A percentile compares a stretch with the other conserved stretches of the same genome.
Conservation (phyloP, 2,888 invertebrate genomes). For the Melieria picta region DNA sequence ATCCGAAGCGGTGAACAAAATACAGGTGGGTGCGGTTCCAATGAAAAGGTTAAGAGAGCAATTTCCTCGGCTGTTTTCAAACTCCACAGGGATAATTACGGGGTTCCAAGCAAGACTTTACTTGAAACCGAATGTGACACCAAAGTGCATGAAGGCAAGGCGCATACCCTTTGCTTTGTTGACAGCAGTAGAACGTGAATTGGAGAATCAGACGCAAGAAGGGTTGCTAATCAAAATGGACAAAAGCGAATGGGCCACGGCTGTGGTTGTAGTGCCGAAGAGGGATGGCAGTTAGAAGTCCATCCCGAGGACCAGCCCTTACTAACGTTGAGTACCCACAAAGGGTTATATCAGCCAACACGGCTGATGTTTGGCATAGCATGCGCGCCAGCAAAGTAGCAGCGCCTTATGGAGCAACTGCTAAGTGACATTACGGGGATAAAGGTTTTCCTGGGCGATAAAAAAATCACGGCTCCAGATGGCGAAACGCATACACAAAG, state of each 20-base stretch:
- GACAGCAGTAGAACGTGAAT: background rate
- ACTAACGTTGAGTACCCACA: constrained; percentile 56
- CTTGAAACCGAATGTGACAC: constrained; percentile 13
- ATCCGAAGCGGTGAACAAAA: constrained; percentile 14
- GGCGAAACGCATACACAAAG: constrained; percentile 45
- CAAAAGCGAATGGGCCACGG: constrained; percentile 44
- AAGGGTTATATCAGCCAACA: constrained; percentile 52
- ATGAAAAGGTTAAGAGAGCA: too few species aligned
- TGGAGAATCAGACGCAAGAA: background rate
- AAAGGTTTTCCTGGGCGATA: constrained; percentile 50
- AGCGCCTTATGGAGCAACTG: constrained; percentile 50
- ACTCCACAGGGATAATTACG: too few species aligned
- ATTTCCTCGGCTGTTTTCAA: too few species aligned
- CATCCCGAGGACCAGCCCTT: constrained; percentile 49
- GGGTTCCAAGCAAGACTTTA: constrained; percentile 19
- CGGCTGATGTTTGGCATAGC: constrained; percentile 54
- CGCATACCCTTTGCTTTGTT: background rate
- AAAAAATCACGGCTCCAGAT: constrained; percentile 44
- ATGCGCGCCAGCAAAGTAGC: constrained; percentile 53
- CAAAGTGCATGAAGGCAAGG: constrained; percentile 11
- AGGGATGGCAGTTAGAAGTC: constrained; percentile 50
- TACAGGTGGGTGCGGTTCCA: too few species aligned
- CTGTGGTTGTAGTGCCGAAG: constrained; percentile 55
- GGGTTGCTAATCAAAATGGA: constrained; percentile 2
- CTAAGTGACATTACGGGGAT: constrained; percentile 48